Conservation (phyloP, 2,113 vertebrate genomes). For the Elgaria multicarinata region DNA sequence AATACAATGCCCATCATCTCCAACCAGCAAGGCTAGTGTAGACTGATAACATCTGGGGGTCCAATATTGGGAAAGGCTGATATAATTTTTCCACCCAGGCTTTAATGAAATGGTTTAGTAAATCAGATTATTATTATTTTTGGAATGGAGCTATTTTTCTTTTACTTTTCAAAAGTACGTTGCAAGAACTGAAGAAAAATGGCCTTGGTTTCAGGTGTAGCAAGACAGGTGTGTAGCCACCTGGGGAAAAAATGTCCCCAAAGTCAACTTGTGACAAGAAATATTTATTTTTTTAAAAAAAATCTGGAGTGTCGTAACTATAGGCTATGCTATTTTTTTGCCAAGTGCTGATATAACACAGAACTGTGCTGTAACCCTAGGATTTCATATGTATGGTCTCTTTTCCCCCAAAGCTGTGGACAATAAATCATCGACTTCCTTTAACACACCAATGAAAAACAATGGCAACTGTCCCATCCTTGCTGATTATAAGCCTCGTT, state of each 20-base stretch:
- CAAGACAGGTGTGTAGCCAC: neutral
- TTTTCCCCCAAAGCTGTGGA: conserved; percentile 20
- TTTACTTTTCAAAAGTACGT: neutral
- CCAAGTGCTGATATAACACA: neutral
- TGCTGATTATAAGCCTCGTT: neutral
- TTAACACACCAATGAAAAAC: neutral
- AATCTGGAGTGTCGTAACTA: conserved; percentile 6
- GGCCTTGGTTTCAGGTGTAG: neutral
- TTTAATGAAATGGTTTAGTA: neutral
- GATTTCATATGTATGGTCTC: conserved; percentile 12
- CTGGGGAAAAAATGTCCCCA: neutral
- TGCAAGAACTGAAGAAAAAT: neutral
- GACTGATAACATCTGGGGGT: neutral
- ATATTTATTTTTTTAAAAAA: neutral
- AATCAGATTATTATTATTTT: no score
- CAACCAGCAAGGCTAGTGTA: neutral
- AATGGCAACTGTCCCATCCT: neutral
- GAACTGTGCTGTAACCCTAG: conserved; percentile 1
- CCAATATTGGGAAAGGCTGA: neutral
- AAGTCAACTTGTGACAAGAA: neutral
- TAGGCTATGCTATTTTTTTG: neutral
- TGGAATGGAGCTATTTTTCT: no score
- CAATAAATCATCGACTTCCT: conserved; percentile 1
- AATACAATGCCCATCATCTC: neutral
- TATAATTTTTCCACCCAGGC: neutral